These are phyloP conservation scores for Diabrotica balteata DNA, from an alignment of 2,888 invertebrate species.

Conservation along the genomic window DNA sequence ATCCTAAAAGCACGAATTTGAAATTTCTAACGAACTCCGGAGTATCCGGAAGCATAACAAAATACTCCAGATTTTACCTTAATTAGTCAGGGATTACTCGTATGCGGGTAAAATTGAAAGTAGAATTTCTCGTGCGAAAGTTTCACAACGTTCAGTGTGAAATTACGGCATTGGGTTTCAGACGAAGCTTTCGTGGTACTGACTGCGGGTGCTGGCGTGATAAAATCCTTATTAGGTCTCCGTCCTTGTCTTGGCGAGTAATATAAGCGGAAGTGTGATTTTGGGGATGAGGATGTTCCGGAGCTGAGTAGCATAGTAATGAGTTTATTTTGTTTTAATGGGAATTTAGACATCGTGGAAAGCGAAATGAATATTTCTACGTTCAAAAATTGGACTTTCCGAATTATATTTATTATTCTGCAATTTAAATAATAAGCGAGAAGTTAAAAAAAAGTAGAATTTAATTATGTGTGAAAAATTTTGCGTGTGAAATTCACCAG, in stretches of 20 bases:
- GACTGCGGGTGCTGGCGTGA: slow-evolving; percentile 6
- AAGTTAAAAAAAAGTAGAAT: too few species aligned
- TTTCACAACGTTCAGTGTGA: slow-evolving; percentile 11
- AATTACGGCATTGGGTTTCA: slow-evolving; percentile 18
- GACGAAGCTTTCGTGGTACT: background rate
- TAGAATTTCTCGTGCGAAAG: slow-evolving; percentile 16
- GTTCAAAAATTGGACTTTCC: too few species aligned
- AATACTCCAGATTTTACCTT: slow-evolving; percentile 7
- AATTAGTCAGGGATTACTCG: slow-evolving; percentile 9
- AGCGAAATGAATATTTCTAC: too few species aligned
- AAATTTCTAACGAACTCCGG: too few species aligned
- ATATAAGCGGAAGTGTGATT: slow-evolving; percentile 5
- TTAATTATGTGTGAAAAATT: too few species aligned
- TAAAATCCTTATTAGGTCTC: slow-evolving; percentile 11
- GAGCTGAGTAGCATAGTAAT: too few species aligned
- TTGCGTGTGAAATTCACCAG: too few species aligned
- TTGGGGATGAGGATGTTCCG: background rate
- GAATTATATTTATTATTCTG: too few species aligned
- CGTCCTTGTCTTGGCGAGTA: slow-evolving; percentile 3
- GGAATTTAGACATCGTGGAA: too few species aligned
- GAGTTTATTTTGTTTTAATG: too few species aligned
- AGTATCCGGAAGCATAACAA: background rate
- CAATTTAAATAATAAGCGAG: too few species aligned
- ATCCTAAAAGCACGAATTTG: too few species aligned
- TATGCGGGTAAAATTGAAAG: slow-evolving; percentile 22